These are phyloP conservation scores for Distichodus sexfasciatus DNA, from an alignment of 2,797 vertebrate genomes.

Conservation along the genomic window DNA sequence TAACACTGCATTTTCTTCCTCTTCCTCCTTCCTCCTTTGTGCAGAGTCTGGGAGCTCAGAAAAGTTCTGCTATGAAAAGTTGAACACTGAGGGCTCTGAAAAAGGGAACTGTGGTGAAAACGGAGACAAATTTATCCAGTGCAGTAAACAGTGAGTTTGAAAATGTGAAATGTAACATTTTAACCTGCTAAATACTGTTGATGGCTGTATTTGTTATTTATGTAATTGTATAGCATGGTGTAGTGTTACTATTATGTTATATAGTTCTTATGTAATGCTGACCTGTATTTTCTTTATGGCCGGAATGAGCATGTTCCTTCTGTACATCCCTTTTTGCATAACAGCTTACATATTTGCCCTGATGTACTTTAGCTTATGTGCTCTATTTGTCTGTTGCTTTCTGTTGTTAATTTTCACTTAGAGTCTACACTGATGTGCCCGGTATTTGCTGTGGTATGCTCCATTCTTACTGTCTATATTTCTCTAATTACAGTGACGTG, in stretches of 20 bases:
- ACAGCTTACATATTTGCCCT: background rate
- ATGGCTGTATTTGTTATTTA: background rate
- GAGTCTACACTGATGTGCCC: background rate
- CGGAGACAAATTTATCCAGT: constrained; percentile 91
- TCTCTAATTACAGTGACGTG: constrained; percentile 80
- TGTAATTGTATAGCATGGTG: too few species aligned
- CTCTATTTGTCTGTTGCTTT: background rate
- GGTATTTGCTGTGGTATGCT: background rate
- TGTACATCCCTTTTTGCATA: background rate
- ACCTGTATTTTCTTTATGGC: too few species aligned
- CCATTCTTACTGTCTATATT: background rate
- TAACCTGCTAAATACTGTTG: too few species aligned
- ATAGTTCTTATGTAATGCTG: too few species aligned
- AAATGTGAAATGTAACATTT: too few species aligned
- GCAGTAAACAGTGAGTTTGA: constrained; percentile 95
- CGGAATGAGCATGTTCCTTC: too few species aligned
- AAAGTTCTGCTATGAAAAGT: constrained; percentile 98
- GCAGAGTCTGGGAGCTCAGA: constrained; percentile 90
- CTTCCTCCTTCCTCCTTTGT: background rate
- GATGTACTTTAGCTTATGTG: background rate
- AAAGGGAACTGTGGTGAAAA: constrained; percentile 97
- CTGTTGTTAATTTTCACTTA: background rate
- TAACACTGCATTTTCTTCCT: too few species aligned
- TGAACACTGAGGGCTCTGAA: constrained; percentile 96
- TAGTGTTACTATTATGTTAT: too few species aligned